Percentiles rank a stretch among this genome's conserved stretches.
Conservation (phyloP, 2,888 invertebrate species). For the Polietes domitor region DNA sequence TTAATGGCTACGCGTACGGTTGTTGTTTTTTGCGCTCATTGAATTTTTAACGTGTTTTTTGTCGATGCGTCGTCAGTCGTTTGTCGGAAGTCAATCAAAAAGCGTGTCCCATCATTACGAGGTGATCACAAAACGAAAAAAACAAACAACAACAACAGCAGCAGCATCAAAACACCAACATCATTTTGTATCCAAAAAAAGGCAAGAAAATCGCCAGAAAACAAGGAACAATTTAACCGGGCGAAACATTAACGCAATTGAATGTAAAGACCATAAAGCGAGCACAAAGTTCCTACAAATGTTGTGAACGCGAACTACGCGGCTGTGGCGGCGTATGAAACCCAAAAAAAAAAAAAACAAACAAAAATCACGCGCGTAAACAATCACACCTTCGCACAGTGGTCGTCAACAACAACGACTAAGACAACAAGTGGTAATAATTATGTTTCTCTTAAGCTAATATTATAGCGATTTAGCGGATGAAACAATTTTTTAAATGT, state of each 20-base stretch:
- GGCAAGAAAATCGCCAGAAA: background rate
- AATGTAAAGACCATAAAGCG: constrained; percentile 12
- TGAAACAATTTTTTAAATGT: too few species aligned
- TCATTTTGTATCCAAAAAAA: constrained; percentile 20
- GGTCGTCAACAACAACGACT: background rate
- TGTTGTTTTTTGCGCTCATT: constrained; percentile 65
- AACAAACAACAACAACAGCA: background rate
- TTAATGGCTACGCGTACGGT: constrained; percentile 49
- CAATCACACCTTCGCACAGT: constrained; percentile 14
- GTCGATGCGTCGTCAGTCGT: constrained; percentile 74
- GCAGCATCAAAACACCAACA: constrained; percentile 3
- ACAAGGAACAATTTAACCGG: constrained; percentile 27
- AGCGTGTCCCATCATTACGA: constrained; percentile 74
- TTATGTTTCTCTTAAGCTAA: background rate
- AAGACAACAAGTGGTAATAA: background rate
- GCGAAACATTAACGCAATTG: constrained; percentile 24
- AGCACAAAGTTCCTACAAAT: too few species aligned
- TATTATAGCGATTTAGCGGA: too few species aligned
- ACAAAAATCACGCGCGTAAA: constrained; percentile 21
- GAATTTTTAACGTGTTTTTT: constrained; percentile 62
- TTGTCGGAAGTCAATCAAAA: constrained; percentile 81
- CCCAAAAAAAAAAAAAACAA: background rate
- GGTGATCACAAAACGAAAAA: background rate
- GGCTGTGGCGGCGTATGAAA: background rate
- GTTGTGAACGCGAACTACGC: background rate